Evolutionary conservation across 1,140 invertebrate species (phyloP), one percentile per base, ranked within the genome.

Genomic region (Megalopta genalis): DNA sequence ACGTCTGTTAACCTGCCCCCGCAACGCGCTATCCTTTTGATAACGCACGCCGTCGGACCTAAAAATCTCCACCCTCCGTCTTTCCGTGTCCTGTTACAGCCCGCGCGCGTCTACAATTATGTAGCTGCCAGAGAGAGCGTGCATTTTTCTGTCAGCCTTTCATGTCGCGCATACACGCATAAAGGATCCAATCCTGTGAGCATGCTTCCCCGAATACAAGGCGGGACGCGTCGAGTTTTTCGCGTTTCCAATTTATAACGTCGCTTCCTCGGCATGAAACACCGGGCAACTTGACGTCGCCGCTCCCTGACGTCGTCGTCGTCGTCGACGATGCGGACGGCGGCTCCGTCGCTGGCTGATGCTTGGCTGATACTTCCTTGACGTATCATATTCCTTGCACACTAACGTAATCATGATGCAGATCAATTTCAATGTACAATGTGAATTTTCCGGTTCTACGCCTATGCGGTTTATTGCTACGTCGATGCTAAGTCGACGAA

Each of bases 181-280:
- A 10, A 14, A 64, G 14, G 21, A 37, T 66, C 18, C 63, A 67
- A 59, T 67, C 37, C 37, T 6, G 64, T 10, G 49, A 59, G 27
- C 23, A 39, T 54, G 60, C 27, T 54, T 7, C n/a, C 42, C 60
- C 23, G 12, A 59, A 59, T 18, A 54, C 52, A 46, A 54, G 32
- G 10, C 73, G n/a, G n/a, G 57, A 4, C n/a, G 16, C 37, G 49
- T 59, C 67, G 75, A 16, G 37, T 65, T 78, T 64, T 57, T 78
- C 60, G 46, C 25, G 10, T 49, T 25, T 72, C 32, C 69, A 65
- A 72, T 78, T 78, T 63, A 72, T 78, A 72, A 73, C 57, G 72
- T 46, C 69, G 68, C 60, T 57, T 23, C 39, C 39, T 42, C 59
- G 42, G n/a, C n/a, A 62, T 6, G 74, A 37, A 76, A 49, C 65